Evolutionary conservation across 2,888 invertebrate genomes (phyloP), one percentile per base, ranked within the genome.

Genomic region (Tenthredo scrophulariae): DNA sequence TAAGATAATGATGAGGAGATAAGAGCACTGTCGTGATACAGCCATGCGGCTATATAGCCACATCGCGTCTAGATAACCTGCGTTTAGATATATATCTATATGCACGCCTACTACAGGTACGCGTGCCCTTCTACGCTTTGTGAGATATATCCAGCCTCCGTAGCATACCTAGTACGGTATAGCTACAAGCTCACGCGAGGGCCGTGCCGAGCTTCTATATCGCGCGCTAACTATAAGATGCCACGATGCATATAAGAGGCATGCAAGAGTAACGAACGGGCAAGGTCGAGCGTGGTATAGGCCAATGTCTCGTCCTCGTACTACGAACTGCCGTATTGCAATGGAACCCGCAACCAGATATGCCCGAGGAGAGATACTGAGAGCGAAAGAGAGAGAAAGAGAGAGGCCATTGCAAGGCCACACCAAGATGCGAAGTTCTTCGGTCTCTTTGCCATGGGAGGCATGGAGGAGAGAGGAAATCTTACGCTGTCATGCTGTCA

Each of bases 231-330:
- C 83, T 65, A 83, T 67, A 67, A 70, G 65, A 83, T 83, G 29
- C 67, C 67, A 83, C 67, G 67, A 90, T 89, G 90, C 90, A 90
- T 88, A 91, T 83, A 50, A 46, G 83, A 91, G 91, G 91, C 89
- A 89, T 89, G 92, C 91, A 91, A 91, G 93, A 92, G 92, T 92
- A 93, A 92, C 92, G 93, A 92, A 93, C 92, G 92, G 92, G 91
- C 92, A 92, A 92, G 92, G 92, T 92, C 92, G 92, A 92, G 91
- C 90, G 90, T 91, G 92, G 92, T 91, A 80, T 62, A 91, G 91
- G 91, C 92, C 92, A 92, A 92, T 92, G 92, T 92, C 92, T 92
- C 91, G 91, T 91, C 89, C 90, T 90, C 89, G 40, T 84, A 87
- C 85, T 84, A 84, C 83, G 79, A 84, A 50, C 77, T 84, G 92